Conservation (phyloP, 2,888 invertebrate species). For the Cosmia pyralina region DNA sequence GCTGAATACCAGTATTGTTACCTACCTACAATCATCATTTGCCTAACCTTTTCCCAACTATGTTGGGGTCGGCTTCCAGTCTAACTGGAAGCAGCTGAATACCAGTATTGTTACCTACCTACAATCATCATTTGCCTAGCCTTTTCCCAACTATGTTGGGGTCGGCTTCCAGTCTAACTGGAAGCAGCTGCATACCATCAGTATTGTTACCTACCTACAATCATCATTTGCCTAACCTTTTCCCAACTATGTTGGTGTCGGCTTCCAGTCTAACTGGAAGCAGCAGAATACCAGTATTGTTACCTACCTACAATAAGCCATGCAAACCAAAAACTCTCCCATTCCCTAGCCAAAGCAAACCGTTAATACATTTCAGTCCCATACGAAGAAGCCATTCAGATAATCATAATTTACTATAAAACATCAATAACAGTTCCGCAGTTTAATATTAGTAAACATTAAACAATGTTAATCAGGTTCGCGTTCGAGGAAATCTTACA, state of each 20-base stretch:
- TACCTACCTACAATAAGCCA: neutral
- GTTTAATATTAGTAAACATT: conserved; percentile 53
- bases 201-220: neutral
- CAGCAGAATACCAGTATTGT: neutral
- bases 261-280: neutral
- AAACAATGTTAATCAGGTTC: conserved; percentile 50
- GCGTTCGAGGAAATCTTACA: conserved; percentile 67
- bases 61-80: too few species aligned
- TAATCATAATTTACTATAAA: conserved; percentile 30
- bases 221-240: neutral
- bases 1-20: too few species aligned
- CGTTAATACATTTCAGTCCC: neutral
- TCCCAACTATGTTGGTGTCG: neutral
- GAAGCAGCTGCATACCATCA: neutral
- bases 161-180: too few species aligned
- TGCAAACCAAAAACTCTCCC: neutral
- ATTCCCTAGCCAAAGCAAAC: neutral
- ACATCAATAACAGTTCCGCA: conserved; percentile 1
- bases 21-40: too few species aligned
- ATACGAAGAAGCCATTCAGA: conserved; percentile 26
- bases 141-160: too few species aligned
- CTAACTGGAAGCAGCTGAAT: too few species aligned
- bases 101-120: too few species aligned
- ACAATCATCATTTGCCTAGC: too few species aligned
- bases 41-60: too few species aligned